Evolutionary conservation across 2,888 invertebrate species (phyloP).

Genomic region (Selenia dentaria): DNA sequence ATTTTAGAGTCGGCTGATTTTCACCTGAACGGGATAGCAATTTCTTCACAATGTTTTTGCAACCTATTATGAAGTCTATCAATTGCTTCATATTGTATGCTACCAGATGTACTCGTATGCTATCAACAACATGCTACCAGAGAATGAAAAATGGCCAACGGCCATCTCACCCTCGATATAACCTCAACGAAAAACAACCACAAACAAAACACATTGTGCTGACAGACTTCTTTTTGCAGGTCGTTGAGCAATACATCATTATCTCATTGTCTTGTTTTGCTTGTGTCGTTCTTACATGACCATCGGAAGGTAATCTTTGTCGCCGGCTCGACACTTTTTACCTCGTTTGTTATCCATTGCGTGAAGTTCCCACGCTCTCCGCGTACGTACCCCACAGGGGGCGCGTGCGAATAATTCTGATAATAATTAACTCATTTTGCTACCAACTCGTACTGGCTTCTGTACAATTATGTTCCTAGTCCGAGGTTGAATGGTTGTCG

Average conservation of each 20-base stretch:
- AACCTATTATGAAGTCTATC: no score
- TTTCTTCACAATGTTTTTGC: no score
- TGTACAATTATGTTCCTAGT: conserved; percentile 46
- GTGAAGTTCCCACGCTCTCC: conserved; percentile 57
- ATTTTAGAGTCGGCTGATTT: no score
- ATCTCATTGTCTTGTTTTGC: conserved; percentile 71
- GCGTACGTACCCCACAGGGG: conserved; percentile 46
- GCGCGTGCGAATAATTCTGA: conserved; percentile 65
- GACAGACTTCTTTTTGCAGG: conserved; percentile 50
- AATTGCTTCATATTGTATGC: no score
- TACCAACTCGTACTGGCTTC: conserved; percentile 56
- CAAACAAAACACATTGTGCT: conserved; percentile 41
- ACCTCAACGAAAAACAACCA: not conserved
- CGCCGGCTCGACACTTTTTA: conserved; percentile 53
- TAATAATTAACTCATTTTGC: conserved; percentile 54
- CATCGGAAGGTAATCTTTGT: conserved; percentile 58
- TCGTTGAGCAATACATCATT: conserved; percentile 61
- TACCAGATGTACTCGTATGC: no score
- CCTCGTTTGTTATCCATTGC: conserved; percentile 50
- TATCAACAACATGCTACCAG: no score
- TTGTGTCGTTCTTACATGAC: conserved; percentile 51
- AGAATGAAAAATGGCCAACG: no score
- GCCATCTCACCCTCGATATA: no score
- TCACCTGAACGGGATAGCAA: no score
- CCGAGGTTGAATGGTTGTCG: conserved; percentile 69